phyloP scores from a whole-genome alignment of 2,888 invertebrate species.

The Catocala fraxini region DNA sequence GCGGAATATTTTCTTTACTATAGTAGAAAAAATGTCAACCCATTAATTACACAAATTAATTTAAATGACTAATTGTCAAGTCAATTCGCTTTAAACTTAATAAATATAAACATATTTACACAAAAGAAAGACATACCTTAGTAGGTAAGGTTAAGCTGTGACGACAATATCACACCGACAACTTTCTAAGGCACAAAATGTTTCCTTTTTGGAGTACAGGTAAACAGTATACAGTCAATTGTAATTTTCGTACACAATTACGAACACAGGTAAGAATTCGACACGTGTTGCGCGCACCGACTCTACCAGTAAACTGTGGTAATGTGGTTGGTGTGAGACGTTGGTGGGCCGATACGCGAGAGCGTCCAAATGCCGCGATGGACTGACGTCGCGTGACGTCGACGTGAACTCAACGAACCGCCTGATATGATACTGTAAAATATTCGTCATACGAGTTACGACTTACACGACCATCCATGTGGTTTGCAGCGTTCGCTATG shows the following conservation, averaged over 20 bases:
- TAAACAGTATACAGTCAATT: slow-evolving; percentile 53
- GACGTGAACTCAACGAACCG: slow-evolving; percentile 39
- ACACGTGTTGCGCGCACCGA: slow-evolving; percentile 66
- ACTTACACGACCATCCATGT: slow-evolving; percentile 51
- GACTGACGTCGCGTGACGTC: slow-evolving; percentile 73
- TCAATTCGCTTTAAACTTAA: too few species aligned
- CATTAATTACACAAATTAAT: too few species aligned
- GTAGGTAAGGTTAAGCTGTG: slow-evolving; percentile 23
- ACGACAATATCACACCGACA: slow-evolving; percentile 44
- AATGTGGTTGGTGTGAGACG: slow-evolving; percentile 44
- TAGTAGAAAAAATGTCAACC: slow-evolving; percentile 8
- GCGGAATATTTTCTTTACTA: background rate
- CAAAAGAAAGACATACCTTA: slow-evolving; percentile 50
- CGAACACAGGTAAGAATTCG: slow-evolving; percentile 59
- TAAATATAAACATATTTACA: background rate
- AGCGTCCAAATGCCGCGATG: slow-evolving; percentile 44
- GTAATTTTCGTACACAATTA: slow-evolving; percentile 55
- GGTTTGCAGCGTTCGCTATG: slow-evolving; percentile 39
- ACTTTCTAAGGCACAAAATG: slow-evolving; percentile 54
- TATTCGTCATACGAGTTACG: slow-evolving; percentile 44
- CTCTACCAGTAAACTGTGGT: slow-evolving; percentile 60
- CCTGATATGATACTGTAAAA: slow-evolving; percentile 48
- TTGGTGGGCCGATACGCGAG: slow-evolving; percentile 57
- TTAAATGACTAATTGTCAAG: too few species aligned
- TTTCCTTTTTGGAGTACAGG: slow-evolving; percentile 41